Percentiles rank a stretch among this genome's conserved stretches.
Evolutionary conservation across 2,113 vertebrate species (phyloP).

Genomic region (Lophius piscatorius): DNA sequence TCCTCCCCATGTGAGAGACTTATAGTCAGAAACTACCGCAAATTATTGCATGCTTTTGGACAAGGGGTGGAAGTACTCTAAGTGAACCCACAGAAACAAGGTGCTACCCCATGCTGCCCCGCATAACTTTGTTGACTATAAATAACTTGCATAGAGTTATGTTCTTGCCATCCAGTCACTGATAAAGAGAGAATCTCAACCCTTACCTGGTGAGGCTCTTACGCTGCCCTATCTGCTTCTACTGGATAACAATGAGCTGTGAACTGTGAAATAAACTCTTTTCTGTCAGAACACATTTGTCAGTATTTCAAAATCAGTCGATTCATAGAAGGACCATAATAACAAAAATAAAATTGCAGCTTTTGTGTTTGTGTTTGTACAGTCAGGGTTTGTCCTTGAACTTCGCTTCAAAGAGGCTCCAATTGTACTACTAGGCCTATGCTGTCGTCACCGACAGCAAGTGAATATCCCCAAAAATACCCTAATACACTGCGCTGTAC

Average conservation of each 20-base stretch:
- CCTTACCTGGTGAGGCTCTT: slow-evolving; percentile 67
- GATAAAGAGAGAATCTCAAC: slow-evolving; percentile 61
- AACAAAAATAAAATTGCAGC: neutral
- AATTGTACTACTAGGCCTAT: slow-evolving; percentile 53
- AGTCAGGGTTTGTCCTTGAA: neutral
- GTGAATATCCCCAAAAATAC: no score
- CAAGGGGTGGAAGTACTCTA: no score
- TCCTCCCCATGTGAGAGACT: no score
- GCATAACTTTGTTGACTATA: slow-evolving; percentile 26
- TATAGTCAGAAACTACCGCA: no score
- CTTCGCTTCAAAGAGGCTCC: slow-evolving; percentile 11
- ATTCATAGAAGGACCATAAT: neutral
- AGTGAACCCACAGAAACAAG: no score
- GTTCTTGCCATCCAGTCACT: slow-evolving; percentile 31
- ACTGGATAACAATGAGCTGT: slow-evolving; percentile 69
- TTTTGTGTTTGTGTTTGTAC: neutral
- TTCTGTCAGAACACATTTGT: slow-evolving; percentile 51
- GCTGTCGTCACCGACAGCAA: no score
- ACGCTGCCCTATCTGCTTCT: slow-evolving; percentile 42
- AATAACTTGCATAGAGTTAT: slow-evolving; percentile 40
- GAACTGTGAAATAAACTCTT: slow-evolving; percentile 53
- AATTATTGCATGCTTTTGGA: no score
- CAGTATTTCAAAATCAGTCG: slow-evolving; percentile 11
- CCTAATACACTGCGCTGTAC: no score
- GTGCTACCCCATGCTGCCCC: no score